Base-by-base conservation (phyloP, 2,888 invertebrate species). In the Malthinus flaveolus region DNA sequence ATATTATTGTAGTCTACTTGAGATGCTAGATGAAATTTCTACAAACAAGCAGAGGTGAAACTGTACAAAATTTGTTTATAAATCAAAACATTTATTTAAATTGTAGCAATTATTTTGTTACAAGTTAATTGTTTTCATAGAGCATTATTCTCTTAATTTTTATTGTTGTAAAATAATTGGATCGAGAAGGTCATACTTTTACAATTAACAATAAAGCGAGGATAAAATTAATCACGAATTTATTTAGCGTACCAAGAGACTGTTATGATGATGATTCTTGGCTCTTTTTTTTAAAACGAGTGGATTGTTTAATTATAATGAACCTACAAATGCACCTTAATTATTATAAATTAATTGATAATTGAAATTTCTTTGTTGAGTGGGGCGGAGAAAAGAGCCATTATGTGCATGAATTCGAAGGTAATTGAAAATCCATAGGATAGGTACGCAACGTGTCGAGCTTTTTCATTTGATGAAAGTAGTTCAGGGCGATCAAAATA, bases 161-260 rank as follows among this genome's bases (percentile, higher is more conserved):
- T 42, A 42, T 42, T 42, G 39, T 42, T 23, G 23, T 42, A 42
- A 45, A 51, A 37, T 51, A 57, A 57, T 57, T 51, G 51, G 51
- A 50, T 45, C 47, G 56, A 57, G 56, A 51, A 57, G 56, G 56
- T 37, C 50, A 39, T 51, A 57, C 56, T 57, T 57, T 57, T 57
- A 51, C 56, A 57, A 51, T 57, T 57, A 51, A 50, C 56, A 57
- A 51, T 51, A 51, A 57, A 57, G 51, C 56, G 51, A 57, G 51
- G 56, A 44, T 50, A 50, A 49, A 49, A 46, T 15, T 46, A 56
- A 57, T 51, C 56, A 57, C 51, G 51, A 51, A 50, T 12, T 37
- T 36, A 51, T 51, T 37, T 15, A 51, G 50, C 56, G 47, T 51
- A 44, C 5, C 2, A 5, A 57, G 32, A 51, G 35, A 56, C 42